Evolutionary conservation across 1,140 invertebrate species (phyloP).

Genomic region (Diabrotica virgifera): DNA sequence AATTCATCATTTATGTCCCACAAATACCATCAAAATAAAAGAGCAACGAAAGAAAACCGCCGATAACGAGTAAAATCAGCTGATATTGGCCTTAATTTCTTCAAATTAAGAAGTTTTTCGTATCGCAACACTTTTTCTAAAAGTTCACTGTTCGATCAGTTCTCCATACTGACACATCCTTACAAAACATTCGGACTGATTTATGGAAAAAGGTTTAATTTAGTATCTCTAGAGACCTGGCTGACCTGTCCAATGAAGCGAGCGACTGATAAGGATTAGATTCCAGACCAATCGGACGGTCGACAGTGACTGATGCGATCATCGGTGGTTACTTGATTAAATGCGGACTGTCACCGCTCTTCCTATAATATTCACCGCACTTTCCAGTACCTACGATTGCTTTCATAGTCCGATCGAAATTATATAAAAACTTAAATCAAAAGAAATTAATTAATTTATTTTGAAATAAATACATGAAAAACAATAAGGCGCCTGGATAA

Average conservation of each 20-base stretch:
- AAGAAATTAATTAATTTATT: too few species aligned
- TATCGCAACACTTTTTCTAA: background rate
- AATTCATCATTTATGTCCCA: too few species aligned
- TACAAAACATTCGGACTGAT: constrained; percentile 26
- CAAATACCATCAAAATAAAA: too few species aligned
- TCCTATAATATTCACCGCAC: constrained; percentile 18
- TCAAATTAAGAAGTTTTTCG: background rate
- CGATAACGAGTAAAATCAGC: too few species aligned
- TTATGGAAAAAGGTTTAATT: constrained; percentile 36
- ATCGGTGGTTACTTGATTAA: constrained; percentile 44
- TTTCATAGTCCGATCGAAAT: background rate
- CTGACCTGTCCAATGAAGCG: constrained; percentile 39
- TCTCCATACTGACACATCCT: constrained; percentile 8
- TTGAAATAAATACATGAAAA: too few species aligned
- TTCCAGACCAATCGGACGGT: constrained; percentile 31
- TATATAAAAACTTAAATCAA: too few species aligned
- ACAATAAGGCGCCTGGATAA: too few species aligned
- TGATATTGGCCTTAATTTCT: background rate
- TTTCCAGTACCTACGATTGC: too few species aligned
- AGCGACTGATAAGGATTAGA: constrained; percentile 43
- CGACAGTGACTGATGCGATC: constrained; percentile 46
- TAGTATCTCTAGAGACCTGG: constrained; percentile 28
- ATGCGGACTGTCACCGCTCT: constrained; percentile 38
- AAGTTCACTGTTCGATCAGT: background rate
- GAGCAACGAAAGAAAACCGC: too few species aligned